Evolutionary conservation across 1,140 invertebrate genomes (phyloP), one percentile per base, ranked within the genome.

Genomic region (Temnothorax nylanderi): DNA sequence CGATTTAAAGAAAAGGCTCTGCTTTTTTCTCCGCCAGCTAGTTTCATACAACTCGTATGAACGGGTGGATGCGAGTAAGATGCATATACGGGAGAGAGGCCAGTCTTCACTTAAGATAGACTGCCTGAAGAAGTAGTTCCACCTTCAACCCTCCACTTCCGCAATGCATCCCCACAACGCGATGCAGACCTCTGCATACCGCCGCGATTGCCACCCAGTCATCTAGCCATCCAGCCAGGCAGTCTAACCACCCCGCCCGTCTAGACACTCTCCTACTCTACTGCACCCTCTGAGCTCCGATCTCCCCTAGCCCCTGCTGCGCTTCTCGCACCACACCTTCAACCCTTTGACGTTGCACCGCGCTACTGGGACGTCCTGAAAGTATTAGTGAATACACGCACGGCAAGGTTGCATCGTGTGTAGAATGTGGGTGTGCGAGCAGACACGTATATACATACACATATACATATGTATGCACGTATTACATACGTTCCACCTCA

Each of bases 211-310:
- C 90, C 91, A 92, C 88, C 91, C 89, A 92, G 85, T 87, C 87
- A 92, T 87, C 49, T 54, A 88, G 64, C 84, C 60, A 87, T 62
- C 86, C 62, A 92, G 69, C 88, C 86, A 91, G 90, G 88, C 92
- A 90, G 89, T 86, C 92, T 92, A 94, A 89, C 92, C 91, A 91
- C 92, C 92, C 93, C 86, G 93, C 92, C 92, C 93, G 94, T 94
- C 94, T 94, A 94, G 94, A 94, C 94, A 92, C 91, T 93, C 92
- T 94, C 93, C 92, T 94, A 94, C 94, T 94, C 93, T 93, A 93
- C 93, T 94, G 89, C 90, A 93, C 92, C 91, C 92, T 93, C 92
- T 89, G 86, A 92, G 88, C 89, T 89, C 85, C 85, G 65, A 71
- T 74, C 18, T 89, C 62, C 87, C 86, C 89, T 82, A 60, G 67